phyloP scores from a whole-genome alignment of 2,797 vertebrate species.

The Cichlasoma orientale region DNA sequence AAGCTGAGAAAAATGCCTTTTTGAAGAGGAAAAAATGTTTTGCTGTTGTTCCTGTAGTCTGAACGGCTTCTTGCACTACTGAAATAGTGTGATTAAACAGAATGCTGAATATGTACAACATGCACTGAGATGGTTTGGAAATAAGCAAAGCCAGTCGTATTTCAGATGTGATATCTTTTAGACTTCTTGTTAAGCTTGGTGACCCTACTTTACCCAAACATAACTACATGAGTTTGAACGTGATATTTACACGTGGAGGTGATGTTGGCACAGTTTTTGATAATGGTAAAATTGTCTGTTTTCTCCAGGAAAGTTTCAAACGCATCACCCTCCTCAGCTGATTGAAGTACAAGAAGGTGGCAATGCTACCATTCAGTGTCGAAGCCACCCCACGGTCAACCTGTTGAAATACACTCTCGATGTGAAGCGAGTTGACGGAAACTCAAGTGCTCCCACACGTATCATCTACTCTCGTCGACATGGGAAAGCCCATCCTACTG shows the following conservation, averaged over 20 bases:
- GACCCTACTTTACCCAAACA: neutral
- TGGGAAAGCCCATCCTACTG: rapidly evolving
- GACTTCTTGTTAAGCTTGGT: too few relatives aligned
- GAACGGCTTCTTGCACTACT: neutral
- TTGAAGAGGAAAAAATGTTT: neutral
- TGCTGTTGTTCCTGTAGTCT: neutral
- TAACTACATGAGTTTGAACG: neutral
- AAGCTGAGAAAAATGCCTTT: neutral
- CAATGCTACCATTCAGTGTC: neutral
- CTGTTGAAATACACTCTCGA: rapidly evolving
- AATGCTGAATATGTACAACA: neutral
- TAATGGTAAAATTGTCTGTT: neutral
- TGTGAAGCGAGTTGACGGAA: neutral
- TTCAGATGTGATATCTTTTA: neutral
- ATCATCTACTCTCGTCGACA: neutral
- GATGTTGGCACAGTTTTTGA: neutral
- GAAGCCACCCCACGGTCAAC: rapidly evolving
- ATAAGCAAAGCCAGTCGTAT: neutral
- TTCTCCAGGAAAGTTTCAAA: neutral
- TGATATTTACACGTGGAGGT: neutral
- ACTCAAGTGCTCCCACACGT: rapidly evolving
- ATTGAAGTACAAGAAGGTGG: rapidly evolving
- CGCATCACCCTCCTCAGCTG: rapidly evolving
- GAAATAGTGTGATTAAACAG: neutral
- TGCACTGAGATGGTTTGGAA: neutral